Conservation (phyloP, 2,797 vertebrate genomes). For the Phrynocephalus forsythii region DNA sequence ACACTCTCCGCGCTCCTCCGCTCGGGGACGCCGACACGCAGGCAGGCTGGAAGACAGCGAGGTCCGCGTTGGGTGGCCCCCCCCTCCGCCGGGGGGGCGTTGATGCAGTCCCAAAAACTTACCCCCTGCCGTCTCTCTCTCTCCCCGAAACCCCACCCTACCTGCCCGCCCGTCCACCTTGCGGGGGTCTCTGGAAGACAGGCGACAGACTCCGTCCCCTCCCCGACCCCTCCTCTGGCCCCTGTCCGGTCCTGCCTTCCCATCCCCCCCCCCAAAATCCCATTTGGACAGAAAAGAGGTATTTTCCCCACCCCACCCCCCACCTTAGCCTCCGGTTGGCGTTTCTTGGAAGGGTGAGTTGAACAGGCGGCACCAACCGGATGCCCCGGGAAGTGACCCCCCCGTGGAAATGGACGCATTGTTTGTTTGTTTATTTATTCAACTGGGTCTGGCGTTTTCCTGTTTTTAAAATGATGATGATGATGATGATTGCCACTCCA, state of each 20-base stretch:
- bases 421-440: not conserved
- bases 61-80: slow-evolving; percentile 56
- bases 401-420: slow-evolving; percentile 50
- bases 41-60: slow-evolving; percentile 75
- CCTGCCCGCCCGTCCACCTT: no score
- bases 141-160: no score
- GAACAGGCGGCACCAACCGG: slow-evolving; percentile 48
- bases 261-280: not conserved
- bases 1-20: no score
- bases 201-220: not conserved
- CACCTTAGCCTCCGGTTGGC: slow-evolving; percentile 43
- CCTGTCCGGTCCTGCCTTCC: rapidly evolving
- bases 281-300: not conserved
- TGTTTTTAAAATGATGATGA: not conserved
- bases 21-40: not conserved
- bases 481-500: no score
- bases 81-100: slow-evolving; percentile 24
- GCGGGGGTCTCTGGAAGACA: no score
- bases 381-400: slow-evolving; percentile 16
- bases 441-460: slow-evolving; percentile 56
- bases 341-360: slow-evolving; percentile 68
- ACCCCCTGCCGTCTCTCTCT: slow-evolving; percentile 19
- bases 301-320: slow-evolving; percentile 49
- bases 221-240: not conserved
- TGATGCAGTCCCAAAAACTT: slow-evolving; percentile 54